Percentiles rank a stretch among this genome's conserved stretches.
Evolutionary conservation across 2,797 vertebrate genomes (phyloP).

Genomic region (Heteromormyrus szaboi): DNA sequence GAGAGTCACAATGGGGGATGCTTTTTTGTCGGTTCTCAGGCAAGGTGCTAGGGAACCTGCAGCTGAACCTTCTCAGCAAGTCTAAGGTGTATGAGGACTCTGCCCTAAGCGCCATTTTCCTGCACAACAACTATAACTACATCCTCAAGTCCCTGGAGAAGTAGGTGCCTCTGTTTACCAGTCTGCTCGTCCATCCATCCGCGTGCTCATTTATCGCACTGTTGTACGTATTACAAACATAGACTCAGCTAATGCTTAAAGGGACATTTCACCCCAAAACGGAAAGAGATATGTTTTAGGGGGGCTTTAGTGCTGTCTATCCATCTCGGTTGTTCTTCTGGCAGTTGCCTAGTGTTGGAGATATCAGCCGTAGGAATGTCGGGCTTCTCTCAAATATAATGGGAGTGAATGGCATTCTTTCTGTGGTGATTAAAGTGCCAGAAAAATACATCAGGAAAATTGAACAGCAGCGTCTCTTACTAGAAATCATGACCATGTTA

Average conservation of each 20-base stretch:
- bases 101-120: conserved; percentile 87
- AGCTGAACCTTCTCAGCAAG: conserved; percentile 91
- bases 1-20: background rate
- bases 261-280: background rate
- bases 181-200: background rate
- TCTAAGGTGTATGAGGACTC: conserved; percentile 95
- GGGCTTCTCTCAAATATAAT: background rate
- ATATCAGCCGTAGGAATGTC: background rate
- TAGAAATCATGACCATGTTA: background rate
- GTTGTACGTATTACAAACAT: background rate
- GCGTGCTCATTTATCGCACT: background rate
- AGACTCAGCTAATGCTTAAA: background rate
- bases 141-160: conserved; percentile 96
- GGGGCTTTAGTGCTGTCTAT: background rate
- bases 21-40: conserved; percentile 52
- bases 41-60: conserved; percentile 90
- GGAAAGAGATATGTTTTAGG: background rate
- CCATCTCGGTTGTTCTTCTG: background rate
- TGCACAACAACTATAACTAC: conserved; percentile 99
- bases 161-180: conserved; percentile 54
- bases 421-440: background rate
- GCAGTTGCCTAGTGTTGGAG: background rate
- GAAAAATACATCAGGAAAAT: background rate
- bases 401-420: background rate
- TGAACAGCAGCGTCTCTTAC: background rate